These are phyloP conservation scores for Pseudochirops cupreus DNA, from an alignment of 2,797 vertebrate genomes.

Conservation along the genomic window DNA sequence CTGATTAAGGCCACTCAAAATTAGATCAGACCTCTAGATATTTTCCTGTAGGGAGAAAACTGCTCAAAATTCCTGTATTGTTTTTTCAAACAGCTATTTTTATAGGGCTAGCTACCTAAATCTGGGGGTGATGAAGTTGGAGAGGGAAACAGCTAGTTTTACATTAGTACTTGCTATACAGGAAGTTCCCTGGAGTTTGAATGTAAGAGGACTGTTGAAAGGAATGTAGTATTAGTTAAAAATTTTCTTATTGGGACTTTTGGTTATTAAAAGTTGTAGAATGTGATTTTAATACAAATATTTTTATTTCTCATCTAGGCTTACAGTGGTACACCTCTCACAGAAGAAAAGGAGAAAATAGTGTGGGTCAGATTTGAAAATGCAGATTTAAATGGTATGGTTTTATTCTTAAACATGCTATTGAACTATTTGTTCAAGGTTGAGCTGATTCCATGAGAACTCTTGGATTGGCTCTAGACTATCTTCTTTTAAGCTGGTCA, in stretches of 20 bases:
- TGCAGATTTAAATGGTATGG: slow-evolving; percentile 92
- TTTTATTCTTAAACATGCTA: slow-evolving; percentile 54
- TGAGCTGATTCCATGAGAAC: slow-evolving; percentile 49
- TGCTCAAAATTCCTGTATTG: slow-evolving; percentile 19
- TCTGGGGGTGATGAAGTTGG: slow-evolving; percentile 7
- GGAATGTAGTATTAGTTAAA: background rate
- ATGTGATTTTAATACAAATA: slow-evolving; percentile 38
- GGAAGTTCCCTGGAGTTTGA: background rate
- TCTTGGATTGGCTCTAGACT: slow-evolving; percentile 39
- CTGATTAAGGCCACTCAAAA: background rate
- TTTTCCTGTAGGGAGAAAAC: slow-evolving; percentile 37
- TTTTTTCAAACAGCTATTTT: background rate
- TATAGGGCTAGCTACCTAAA: background rate
- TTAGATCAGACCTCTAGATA: slow-evolving; percentile 16
- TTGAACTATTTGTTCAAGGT: slow-evolving; percentile 56
- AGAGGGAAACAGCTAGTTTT: slow-evolving; percentile 4
- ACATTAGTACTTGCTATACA: slow-evolving; percentile 1
- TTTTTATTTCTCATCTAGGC: slow-evolving; percentile 87
- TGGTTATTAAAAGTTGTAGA: slow-evolving; percentile 1
- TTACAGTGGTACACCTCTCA: slow-evolving; percentile 94
- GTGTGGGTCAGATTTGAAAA: slow-evolving; percentile 99
- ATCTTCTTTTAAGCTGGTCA: slow-evolving; percentile 26
- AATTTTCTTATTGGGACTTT: slow-evolving; percentile 19
- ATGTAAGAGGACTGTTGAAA: rapidly evolving
- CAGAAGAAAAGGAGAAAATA: slow-evolving; percentile 98